Evolutionary conservation across 2,797 vertebrate genomes (phyloP).

Genomic region (Bryconaethiops microstoma): DNA sequence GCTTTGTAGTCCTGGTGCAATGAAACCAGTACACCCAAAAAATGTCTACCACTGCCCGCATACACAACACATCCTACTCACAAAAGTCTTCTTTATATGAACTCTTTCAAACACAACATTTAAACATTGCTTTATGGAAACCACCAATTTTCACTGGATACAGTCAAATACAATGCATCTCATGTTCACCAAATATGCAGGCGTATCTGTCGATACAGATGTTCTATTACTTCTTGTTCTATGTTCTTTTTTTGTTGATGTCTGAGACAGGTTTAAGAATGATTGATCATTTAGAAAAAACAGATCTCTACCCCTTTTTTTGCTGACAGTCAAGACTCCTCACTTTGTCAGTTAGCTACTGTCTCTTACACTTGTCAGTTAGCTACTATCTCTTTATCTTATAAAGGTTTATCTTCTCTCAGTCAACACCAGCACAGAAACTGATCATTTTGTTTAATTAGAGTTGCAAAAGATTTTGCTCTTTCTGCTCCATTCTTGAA

Average conservation of each 20-base stretch:
- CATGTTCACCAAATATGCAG: slow-evolving; percentile 30
- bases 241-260: background rate
- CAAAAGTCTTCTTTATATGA: slow-evolving; percentile 19
- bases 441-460: slow-evolving; percentile 15
- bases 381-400: background rate
- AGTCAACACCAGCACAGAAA: slow-evolving; percentile 8
- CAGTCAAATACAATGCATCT: slow-evolving; percentile 33
- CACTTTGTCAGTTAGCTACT: background rate
- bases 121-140: slow-evolving; percentile 30
- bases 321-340: background rate
- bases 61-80: slow-evolving; percentile 38
- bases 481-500: slow-evolving; percentile 27
- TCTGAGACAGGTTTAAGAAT: background rate
- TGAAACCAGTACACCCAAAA: slow-evolving; percentile 32
- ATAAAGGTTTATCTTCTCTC: background rate
- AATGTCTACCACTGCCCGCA: slow-evolving; percentile 12
- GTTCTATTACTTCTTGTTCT: background rate
- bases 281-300: slow-evolving; percentile 1
- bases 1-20: slow-evolving; percentile 33
- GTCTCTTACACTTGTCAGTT: background rate
- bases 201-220: slow-evolving; percentile 22
- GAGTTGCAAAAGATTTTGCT: slow-evolving; percentile 35
- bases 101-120: slow-evolving; percentile 32
- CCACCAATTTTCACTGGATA: slow-evolving; percentile 31
- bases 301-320: background rate